Evolutionary conservation across 1,140 invertebrate species (phyloP), one percentile per base, ranked within the genome.

Genomic region (Leucophenga varia): DNA sequence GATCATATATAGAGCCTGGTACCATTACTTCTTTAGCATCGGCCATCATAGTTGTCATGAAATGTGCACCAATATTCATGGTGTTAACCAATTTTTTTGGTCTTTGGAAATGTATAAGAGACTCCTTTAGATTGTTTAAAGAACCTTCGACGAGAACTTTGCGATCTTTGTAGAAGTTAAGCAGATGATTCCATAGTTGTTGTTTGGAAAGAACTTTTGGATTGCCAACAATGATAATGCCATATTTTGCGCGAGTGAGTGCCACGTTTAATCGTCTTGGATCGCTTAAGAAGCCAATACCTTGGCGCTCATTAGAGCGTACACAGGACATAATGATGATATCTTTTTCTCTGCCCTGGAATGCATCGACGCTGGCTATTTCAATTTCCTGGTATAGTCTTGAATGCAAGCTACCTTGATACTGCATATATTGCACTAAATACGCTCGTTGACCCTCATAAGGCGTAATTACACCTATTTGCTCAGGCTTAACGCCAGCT

Each of bases 401-500:
- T 5, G 93, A 88, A 69, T 98, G 95, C 7, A 99, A 78, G 3
- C 93, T 91, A 4, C 97, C 97, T 76, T 97, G 96, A 67, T 97
- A 97, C 72, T 99, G 96, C 95, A 99, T 98, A 61, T 98, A 96
- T 64, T 99, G 95, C 0, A 92, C 96, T 37, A 99, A 78, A 76
- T 97, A 99, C 0, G 96, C 95, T n/a, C 97, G 79, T 72, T 99
- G 97, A 0, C 97, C 95, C 78, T 99, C 97, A 57, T 99, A 99
- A 0, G 97, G 97, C 0, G 97, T 99, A 34, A 99, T 97, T 19
- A 99, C 93, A n/a, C 97, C 97, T 46, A 99, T 99, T 75, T 99
- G 97, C 59, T 97, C 94, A 0, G 97, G 96, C 61, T 95, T 91
- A 0, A 99, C 88, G 4, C 97, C 96, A 8, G 90, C 90, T 59